Base-by-base conservation (phyloP, 2,113 vertebrate genomes). In the Ascaphus truei region DNA sequence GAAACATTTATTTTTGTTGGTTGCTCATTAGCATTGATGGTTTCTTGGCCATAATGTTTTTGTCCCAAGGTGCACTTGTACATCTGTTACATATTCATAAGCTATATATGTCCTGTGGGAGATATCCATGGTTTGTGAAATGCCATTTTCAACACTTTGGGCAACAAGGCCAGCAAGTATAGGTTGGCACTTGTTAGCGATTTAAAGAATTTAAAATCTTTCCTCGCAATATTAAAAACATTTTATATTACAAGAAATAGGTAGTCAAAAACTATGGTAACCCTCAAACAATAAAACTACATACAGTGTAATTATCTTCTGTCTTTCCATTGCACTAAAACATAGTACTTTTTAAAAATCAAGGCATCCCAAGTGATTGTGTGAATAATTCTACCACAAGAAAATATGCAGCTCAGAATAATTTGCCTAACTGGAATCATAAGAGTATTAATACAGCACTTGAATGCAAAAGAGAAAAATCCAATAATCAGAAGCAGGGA, bases 61-160 rank as follows among this genome's bases (percentile, higher is more conserved):
- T 69, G n/a, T 69, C 56, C 56, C 57, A 60, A 34, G 48, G 56
- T 52, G 47, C 33, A 61, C 33, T 30, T n/a, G 25, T 51, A 61
- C 45, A 69, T 69, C 56, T 69, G 56, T 52, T 69, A 52, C 33
- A 52, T 60, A 61, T 52, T 60, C 57, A 60, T 60, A 69, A 55
- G 12, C 57, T 52, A 61, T n/a, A 36, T 52, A n/a, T 41, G 12
- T 50, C 23, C 45, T 37, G 23, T 31, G 56, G 26, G n/a, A 52
- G 8, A 30, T 26, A 52, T 31, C 31, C 7, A 69, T 50, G 15
- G 29, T 27, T 60, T 23, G 36, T 51, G 18, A 30, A 60, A 69
- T 39, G 16, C 8, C 26, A 27, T 31, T 1, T 5, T 39, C 3
- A 22, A 27, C 23, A 39, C 25, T 63, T 29, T 29, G 25, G 63